Evolutionary conservation across 2,113 vertebrate genomes (phyloP), one percentile per base, ranked within the genome.

Genomic region (Rhea pennata): DNA sequence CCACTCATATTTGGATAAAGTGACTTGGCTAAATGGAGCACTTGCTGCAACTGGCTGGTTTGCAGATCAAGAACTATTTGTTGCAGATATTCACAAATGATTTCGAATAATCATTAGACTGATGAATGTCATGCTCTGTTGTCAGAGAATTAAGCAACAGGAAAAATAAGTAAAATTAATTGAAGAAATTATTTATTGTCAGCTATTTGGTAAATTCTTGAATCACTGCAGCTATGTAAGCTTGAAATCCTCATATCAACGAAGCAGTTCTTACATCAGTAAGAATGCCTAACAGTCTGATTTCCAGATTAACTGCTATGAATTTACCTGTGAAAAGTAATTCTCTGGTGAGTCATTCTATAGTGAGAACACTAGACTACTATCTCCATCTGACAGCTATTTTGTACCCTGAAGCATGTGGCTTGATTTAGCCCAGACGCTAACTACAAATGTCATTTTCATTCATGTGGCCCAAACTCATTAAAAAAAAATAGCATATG

Each of bases 371-470:
- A 20, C 44, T 61, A 4, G 40, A 65, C 31, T 72, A 33, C 70
- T 54, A 36, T 51, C 58, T 95, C 74, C 87, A 89, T 92, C 90
- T 93, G 88, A 96, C 62, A 87, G 81, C 59, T 84, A 74, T 92
- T 92, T 85, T 62, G 62, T 91, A 87, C 91, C 84, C 94, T 42
- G 46, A 87, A 75, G 88, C 95, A 91, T 51, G 78, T 87, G 89
- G 88, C 92, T 94, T 89, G 88, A 95, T 94, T 95, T 93, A 95
- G 92, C 71, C 54, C 50, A 92, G 84, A 93, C 6, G 5, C 87
- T 95, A 93, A 96, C 87, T 87, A 92, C 81, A 91, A 91, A 97
- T 89, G 91, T 92, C 77, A 77, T 96, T 95, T 93, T 88, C 94
- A 94, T 93, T 96, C 84, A 71, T 79, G 79, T 61, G 66, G 81